Evolutionary conservation across 2,888 invertebrate genomes (phyloP), one percentile per base, ranked within the genome.

Genomic region (Sipha maydis): DNA sequence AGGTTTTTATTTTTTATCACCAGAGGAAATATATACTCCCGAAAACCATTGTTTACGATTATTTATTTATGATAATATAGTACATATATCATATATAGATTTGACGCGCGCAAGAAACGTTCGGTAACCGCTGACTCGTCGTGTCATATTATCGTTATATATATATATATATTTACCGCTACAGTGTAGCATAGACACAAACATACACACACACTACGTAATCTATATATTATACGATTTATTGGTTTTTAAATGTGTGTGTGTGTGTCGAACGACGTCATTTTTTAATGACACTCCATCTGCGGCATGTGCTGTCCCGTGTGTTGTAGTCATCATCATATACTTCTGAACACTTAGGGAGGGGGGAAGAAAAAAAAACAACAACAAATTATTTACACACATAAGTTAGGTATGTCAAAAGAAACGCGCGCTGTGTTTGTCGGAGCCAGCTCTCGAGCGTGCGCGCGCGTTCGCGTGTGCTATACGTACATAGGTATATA

Each of bases 231-330:
- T 69, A 41, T 19, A 56, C 56, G 75, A 75, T 84, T 84, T 84
- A 84, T 84, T 56, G 75, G 75, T 75, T 83, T 85, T 85, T 67
- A 79, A 79, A 14, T 48, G 48, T 48, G 48, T 41, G 41, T 41
- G 41, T 48, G 85, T 85, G 85, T n/a, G 78, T 86, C 9, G 54
- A 78, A 69, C 78, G 78, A 78, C 86, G 86, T 86, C 86, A 86
- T 86, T 86, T 79, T 71, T 71, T 61, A 19, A 75, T n/a, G 71
- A 34, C 34, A 75, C 73, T 75, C 75, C 75, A 54, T 48, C 77
- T 77, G 77, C 80, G 56, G 19, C 31, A 21, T 17, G 25, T 41
- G 48, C 48, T 48, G 75, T 41, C 41, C 48, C 71, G 38, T 73
- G n/a, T 73, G 17, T 83, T n/a, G 82, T 69, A 28, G 48, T 67